Base-by-base conservation (phyloP, 2,113 vertebrate species). In the Caracal caracal region DNA sequence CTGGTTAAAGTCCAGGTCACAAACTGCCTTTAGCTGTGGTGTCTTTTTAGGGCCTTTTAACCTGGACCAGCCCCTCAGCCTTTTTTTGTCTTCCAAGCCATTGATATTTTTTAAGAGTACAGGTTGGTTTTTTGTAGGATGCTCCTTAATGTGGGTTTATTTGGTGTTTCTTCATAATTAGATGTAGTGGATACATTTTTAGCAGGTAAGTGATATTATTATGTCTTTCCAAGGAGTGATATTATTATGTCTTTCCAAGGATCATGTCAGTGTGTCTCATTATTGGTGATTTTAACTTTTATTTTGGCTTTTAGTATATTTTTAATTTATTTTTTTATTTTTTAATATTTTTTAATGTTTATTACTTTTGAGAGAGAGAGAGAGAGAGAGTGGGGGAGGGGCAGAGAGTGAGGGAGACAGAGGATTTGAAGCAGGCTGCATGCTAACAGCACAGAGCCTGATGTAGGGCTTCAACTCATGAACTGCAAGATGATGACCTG, bases 221-320 rank as follows among this genome's bases (percentile, higher is more conserved):
- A 3, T 28, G 5, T 53, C 70, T 40, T 93, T 80, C 94, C 73
- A n/a, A 85, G 78, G 37, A 89, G 10, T 47, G 35, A 40, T 16
- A 51, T 40, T 51, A 3, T 22, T 51, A 3, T 28, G 5, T 53
- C 70, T 40, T 93, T 80, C 94, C 73, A n/a, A 85, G 78, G 37
- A 12, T 71, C 61, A 53, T 11, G 70, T 85, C 53, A 78, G 9
- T 33, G 4, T 22, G 35, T 80, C 85, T 92, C 49, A 53, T 61
- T 68, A 76, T n/a, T 73, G 61, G 37, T 88, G 37, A 49, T 68
- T 2, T 53, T 82, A 92, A 89, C 17, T 73, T 80, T 49, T 79
- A 37, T 59, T 94, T 88, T 84, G 30, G 3, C 43, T 75, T 73
- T 89, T 51, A 84, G 22, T 75, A n/a, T 30, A 93, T 94, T 89